A percentile compares a stretch with the other conserved stretches of the same genome.
phyloP scores from a whole-genome alignment of 2,797 vertebrate genomes.

The Lophotriccus pileatus region DNA sequence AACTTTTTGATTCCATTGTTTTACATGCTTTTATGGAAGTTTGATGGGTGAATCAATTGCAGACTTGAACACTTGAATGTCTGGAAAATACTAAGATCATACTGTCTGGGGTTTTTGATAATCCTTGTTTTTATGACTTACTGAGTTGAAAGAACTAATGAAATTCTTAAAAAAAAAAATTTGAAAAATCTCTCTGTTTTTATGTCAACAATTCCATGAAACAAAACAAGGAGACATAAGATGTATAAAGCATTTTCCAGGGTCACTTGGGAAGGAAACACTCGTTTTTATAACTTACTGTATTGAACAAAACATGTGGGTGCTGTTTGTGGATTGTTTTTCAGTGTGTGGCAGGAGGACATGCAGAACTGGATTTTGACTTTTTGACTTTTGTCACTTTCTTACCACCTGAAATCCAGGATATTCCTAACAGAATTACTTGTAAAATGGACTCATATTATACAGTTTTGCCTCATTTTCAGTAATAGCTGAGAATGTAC shows the following conservation, averaged over 20 bases:
- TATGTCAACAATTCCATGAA: not conserved
- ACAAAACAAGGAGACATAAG: not conserved
- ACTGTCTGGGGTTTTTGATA: not conserved
- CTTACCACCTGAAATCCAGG: not conserved
- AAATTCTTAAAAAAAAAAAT: not conserved
- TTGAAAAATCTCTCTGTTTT: not conserved
- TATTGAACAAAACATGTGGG: not conserved
- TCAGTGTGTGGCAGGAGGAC: not conserved
- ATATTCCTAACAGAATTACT: not conserved
- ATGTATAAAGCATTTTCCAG: not conserved
- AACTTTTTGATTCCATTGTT: not conserved
- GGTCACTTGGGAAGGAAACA: not conserved
- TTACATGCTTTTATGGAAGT: not conserved
- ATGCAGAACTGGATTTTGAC: not conserved
- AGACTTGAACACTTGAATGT: not conserved
- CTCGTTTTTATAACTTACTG: not conserved
- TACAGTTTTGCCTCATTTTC: not conserved
- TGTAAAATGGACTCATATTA: not conserved
- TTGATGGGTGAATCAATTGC: not conserved
- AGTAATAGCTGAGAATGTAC: not conserved
- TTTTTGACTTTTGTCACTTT: not conserved
- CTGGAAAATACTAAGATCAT: not conserved
- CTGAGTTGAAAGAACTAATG: not conserved
- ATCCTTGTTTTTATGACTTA: not conserved
- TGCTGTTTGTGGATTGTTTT: not conserved